A percentile compares a stretch with the other conserved stretches of the same genome.
phyloP scores from a whole-genome alignment of 2,113 vertebrate species.

The Origma solitaria region DNA sequence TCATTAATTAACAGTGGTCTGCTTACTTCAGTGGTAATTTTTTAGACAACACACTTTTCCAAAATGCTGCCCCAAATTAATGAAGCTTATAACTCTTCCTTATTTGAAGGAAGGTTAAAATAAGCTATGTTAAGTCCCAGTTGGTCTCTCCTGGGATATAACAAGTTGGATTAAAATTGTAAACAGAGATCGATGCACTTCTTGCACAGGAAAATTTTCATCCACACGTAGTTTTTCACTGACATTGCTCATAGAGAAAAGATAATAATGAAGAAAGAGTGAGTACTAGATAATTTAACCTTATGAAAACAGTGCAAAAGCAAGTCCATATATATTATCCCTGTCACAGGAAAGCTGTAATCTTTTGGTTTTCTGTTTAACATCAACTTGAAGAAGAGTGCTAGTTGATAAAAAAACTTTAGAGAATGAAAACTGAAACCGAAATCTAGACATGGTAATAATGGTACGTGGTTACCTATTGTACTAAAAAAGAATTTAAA shows the following conservation, averaged over 20 bases:
- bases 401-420: background rate
- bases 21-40: background rate
- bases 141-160: background rate
- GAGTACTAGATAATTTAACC: background rate
- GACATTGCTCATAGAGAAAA: background rate
- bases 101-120: background rate
- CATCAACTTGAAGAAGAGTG: background rate
- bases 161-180: background rate
- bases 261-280: background rate
- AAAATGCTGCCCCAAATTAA: background rate
- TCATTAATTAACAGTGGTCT: background rate
- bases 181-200: background rate
- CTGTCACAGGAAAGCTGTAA: background rate
- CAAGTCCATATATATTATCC: background rate
- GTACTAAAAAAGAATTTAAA: background rate
- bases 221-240: background rate
- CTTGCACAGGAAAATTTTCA: background rate
- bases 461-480: background rate
- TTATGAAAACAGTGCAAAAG: background rate
- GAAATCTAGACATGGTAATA: background rate
- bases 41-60: background rate
- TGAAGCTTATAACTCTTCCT: background rate
- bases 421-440: background rate
- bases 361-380: background rate
- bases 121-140: background rate